Evolutionary conservation across 2,888 invertebrate species (phyloP), one percentile per base, ranked within the genome.

Genomic region (Vannuccia rotundouncinata): DNA sequence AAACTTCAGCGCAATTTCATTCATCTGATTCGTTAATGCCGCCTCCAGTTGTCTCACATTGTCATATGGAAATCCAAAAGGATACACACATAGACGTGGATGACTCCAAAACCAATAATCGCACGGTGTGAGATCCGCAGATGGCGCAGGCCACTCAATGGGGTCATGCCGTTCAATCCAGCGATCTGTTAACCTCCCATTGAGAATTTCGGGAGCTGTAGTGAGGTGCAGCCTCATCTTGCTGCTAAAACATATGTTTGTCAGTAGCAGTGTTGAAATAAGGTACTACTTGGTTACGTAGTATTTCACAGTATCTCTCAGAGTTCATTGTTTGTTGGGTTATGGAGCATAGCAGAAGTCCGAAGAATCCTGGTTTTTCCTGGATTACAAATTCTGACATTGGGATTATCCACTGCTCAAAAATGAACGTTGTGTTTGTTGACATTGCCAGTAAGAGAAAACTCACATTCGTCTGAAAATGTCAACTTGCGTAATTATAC

Each of bases 401-500:
- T 30, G 31, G 78, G 78, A 78, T 78, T 78, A 28, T 59, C 60
- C 31, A 31, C 28, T 78, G 78, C 60, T 66, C 78, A 78, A 27
- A 59, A 59, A 78, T 78, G 78, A 30, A 78, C 78, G 60, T 78
- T 59, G 31, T 78, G 78, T 31, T 78, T 59, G 28, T 78, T 59
- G 28, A 78, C 60, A 78, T 78, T 78, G 1, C 60, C 60, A 78
- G 28, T 59, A 31, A 78, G 60, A 29, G 78, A 59, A 31, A 78
- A 28, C 30, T 75, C 78, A 59, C 60, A 78, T 60, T 78, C 74
- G 31, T 78, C 78, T 59, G 78, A 78, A 59, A 78, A 78, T 60
- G 78, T 78, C 31, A 78, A 59, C 59, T 78, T 78, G 5, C 78
- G 31, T 59, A 78, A 28, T 27, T 75, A 78, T n/a, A 25, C 74